Conservation (phyloP, 2,888 invertebrate genomes). For the Boloria euphrosyne region DNA sequence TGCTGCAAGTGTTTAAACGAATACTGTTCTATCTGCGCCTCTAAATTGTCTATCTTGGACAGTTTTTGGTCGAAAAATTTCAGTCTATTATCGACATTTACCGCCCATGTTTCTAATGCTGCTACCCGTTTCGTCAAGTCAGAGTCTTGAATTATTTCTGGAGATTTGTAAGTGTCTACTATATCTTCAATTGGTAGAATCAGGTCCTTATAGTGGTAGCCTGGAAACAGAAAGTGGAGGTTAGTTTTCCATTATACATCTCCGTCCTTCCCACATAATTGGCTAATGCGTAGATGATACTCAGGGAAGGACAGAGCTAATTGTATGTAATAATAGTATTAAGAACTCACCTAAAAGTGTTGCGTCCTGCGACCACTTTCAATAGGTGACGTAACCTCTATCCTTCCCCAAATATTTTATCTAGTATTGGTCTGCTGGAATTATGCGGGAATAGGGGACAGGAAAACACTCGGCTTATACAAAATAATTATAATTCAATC, state of each 20-base stretch:
- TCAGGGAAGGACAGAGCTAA: conserved; percentile 84
- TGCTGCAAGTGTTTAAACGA: conserved; percentile 80
- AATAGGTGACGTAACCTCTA: conserved; percentile 77
- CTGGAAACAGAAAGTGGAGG: conserved; percentile 55
- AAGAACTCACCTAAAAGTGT: conserved; percentile 78
- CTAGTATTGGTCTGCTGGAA: conserved; percentile 52
- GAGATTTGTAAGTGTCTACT: conserved; percentile 61
- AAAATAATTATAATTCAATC: conserved; percentile 60
- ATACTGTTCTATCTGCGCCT: conserved; percentile 75
- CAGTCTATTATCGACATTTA: conserved; percentile 78
- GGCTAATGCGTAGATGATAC: conserved; percentile 47
- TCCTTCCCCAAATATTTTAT: conserved; percentile 67
- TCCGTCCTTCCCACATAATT: conserved; percentile 78
- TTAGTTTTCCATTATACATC: conserved; percentile 36
- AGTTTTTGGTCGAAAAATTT: conserved; percentile 81
- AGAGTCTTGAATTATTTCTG: conserved; percentile 58
- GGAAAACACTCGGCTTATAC: conserved; percentile 53
- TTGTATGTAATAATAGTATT: conserved; percentile 54
- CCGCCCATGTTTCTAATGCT: conserved; percentile 73
- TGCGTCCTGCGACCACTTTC: conserved; percentile 72
- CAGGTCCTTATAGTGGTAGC: conserved; percentile 59
- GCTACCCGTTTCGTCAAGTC: conserved; percentile 64
- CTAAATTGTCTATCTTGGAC: conserved; percentile 71
- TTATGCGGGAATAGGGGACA: conserved; percentile 59
- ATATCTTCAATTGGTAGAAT: conserved; percentile 48